Percentiles rank a stretch among this genome's conserved stretches.
Conservation (phyloP, 2,888 invertebrate species). For the Pyrochroa serraticornis region DNA sequence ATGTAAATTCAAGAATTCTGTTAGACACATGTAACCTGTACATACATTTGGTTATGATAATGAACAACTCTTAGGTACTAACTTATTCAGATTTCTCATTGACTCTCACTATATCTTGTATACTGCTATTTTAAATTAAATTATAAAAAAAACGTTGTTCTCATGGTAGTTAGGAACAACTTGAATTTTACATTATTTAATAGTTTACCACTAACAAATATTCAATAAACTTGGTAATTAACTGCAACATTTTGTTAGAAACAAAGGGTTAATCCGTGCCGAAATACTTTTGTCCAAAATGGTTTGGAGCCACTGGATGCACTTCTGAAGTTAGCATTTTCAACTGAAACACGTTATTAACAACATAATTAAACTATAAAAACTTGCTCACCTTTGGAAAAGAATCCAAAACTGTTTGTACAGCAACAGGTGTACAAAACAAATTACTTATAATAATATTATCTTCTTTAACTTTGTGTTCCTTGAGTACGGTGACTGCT, state of each 20-base stretch:
- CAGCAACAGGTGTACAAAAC: conserved; percentile 93
- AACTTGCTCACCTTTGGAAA: conserved; percentile 70
- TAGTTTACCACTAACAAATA: not conserved
- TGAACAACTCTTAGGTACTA: too few species aligned
- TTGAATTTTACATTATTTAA: not conserved
- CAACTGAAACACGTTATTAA: conserved; percentile 63
- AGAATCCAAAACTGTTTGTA: conserved; percentile 79
- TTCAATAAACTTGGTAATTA: not conserved
- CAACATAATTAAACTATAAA: not conserved
- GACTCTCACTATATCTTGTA: too few species aligned
- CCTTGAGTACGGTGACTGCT: conserved; percentile 92
- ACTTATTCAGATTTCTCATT: not conserved
- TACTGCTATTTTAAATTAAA: not conserved
- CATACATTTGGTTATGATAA: too few species aligned
- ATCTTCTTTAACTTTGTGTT: conserved; percentile 92
- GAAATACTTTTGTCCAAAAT: conserved; percentile 98
- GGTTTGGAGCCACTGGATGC: conserved; percentile 93
- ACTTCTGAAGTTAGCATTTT: conserved; percentile 96
- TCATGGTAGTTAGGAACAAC: not conserved
- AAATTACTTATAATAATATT: conserved; percentile 96
- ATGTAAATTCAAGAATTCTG: too few species aligned
- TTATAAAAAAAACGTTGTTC: not conserved
- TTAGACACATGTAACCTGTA: too few species aligned
- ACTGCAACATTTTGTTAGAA: not conserved
- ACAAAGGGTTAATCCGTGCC: conserved; percentile 79